Evolutionary conservation across 2,888 invertebrate genomes (phyloP).

Genomic region (Prenolepis imparis): DNA sequence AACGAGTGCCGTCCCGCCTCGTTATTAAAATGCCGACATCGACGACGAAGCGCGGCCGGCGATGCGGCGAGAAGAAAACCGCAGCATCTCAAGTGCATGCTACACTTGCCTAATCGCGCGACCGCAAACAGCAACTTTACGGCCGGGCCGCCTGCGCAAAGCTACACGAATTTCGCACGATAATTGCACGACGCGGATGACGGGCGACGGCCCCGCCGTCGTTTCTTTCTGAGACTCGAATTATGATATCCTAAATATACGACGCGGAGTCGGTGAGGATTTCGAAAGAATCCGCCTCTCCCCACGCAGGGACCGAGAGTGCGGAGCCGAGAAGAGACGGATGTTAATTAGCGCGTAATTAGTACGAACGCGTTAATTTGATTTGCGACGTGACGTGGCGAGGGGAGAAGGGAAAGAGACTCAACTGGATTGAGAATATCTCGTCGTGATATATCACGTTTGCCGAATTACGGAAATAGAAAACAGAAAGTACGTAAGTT

Average conservation of each 20-base stretch:
- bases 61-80: slow-evolving; percentile 62
- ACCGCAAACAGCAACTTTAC: slow-evolving; percentile 72
- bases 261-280: slow-evolving; percentile 43
- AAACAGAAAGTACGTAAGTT: background rate
- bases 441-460: background rate
- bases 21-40: slow-evolving; percentile 67
- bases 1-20: slow-evolving; percentile 58
- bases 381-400: slow-evolving; percentile 37
- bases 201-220: background rate
- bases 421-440: slow-evolving; percentile 18
- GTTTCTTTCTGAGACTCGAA: slow-evolving; percentile 39
- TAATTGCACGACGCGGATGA: slow-evolving; percentile 73
- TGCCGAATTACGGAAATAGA: slow-evolving; percentile 6
- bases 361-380: slow-evolving; percentile 73
- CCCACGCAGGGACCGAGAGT: slow-evolving; percentile 42
- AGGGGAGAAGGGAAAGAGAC: background rate
- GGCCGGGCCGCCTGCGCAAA: slow-evolving; percentile 61
- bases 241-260: slow-evolving; percentile 52
- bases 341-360: slow-evolving; percentile 80
- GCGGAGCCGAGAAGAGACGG: slow-evolving; percentile 57
- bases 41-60: slow-evolving; percentile 55
- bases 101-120: slow-evolving; percentile 78
- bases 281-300: slow-evolving; percentile 66
- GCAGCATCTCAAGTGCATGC: slow-evolving; percentile 79
- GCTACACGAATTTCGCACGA: slow-evolving; percentile 81